A percentile compares a stretch with the other conserved stretches of the same genome.
Conservation (phyloP, 2,888 invertebrate species). For the Nematopogon swammerdamellus region DNA sequence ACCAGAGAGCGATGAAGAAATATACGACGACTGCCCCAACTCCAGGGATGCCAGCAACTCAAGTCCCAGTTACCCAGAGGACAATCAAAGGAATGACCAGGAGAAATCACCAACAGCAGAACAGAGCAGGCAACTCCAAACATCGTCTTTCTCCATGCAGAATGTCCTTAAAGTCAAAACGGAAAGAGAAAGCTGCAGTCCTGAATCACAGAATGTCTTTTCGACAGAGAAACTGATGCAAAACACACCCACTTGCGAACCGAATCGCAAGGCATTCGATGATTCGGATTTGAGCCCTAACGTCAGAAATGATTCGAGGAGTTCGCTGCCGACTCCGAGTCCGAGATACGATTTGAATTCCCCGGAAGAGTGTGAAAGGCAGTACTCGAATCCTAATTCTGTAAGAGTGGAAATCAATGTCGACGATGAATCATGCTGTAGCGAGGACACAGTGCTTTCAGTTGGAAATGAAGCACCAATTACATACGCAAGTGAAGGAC, state of each 20-base stretch:
- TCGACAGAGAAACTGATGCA: slow-evolving; percentile 46
- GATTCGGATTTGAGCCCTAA: slow-evolving; percentile 8
- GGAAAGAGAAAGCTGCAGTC: slow-evolving; percentile 42
- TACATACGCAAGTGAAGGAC: slow-evolving; percentile 20
- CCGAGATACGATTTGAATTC: slow-evolving; percentile 22
- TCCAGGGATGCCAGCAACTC: slow-evolving; percentile 30
- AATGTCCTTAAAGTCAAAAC: slow-evolving; percentile 40
- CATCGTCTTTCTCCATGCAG: slow-evolving; percentile 48
- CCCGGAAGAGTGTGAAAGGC: slow-evolving; percentile 27
- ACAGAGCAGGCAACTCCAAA: slow-evolving; percentile 25
- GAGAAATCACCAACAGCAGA: slow-evolving; percentile 13
- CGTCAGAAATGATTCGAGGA: slow-evolving; percentile 2
- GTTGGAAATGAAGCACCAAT: slow-evolving; percentile 74
- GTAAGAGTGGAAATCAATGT: slow-evolving; percentile 40
- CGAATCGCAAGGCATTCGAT: slow-evolving; percentile 20
- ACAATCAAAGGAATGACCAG: slow-evolving; percentile 21
- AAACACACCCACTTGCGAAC: slow-evolving; percentile 33
- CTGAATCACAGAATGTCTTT: slow-evolving; percentile 37
- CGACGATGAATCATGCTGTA: slow-evolving; percentile 63
- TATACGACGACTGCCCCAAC: slow-evolving; percentile 32
- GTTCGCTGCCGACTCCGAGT: slow-evolving; percentile 13
- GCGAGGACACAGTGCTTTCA: slow-evolving; percentile 77
- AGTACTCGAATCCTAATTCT: slow-evolving; percentile 14
- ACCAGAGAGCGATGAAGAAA: slow-evolving; percentile 46
- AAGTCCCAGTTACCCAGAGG: slow-evolving; percentile 39